phyloP scores from a whole-genome alignment of 2,797 vertebrate species.

The Podargus strigoides region DNA sequence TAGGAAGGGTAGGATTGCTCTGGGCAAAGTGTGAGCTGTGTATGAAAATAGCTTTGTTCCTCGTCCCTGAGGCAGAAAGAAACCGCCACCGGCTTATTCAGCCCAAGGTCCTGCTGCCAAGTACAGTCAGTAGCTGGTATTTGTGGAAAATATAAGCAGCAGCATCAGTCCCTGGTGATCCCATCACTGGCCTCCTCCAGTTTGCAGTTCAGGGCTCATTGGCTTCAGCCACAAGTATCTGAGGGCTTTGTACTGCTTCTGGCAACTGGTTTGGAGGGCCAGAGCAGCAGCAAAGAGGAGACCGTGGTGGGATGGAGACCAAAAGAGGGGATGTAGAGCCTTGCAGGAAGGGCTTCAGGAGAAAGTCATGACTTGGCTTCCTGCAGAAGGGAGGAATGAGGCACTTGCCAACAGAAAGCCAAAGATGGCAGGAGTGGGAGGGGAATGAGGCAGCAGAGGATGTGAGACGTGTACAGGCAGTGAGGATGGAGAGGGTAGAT shows the following conservation, averaged over 20 bases:
- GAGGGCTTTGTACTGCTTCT: background rate
- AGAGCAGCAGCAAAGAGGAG: background rate
- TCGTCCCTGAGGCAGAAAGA: background rate
- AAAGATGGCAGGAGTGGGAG: background rate
- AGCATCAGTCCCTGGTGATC: background rate
- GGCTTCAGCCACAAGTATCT: background rate
- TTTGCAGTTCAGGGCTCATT: background rate
- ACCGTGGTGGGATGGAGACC: accelerated
- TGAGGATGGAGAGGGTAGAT: background rate
- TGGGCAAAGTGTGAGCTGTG: background rate
- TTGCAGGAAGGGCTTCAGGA: background rate
- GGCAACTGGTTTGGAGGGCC: background rate
- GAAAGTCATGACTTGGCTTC: background rate
- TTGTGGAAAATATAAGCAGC: background rate
- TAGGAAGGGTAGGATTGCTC: background rate
- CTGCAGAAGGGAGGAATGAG: background rate
- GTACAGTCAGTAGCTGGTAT: background rate
- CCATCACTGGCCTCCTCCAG: background rate
- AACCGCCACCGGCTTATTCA: background rate
- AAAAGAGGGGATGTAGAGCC: background rate
- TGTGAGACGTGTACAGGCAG: background rate
- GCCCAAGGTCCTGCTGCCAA: background rate
- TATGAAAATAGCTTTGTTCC: background rate
- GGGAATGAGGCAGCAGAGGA: background rate
- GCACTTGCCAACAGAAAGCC: background rate